Base-by-base conservation (phyloP, 2,888 invertebrate species). In the Gerosis bhagava region DNA sequence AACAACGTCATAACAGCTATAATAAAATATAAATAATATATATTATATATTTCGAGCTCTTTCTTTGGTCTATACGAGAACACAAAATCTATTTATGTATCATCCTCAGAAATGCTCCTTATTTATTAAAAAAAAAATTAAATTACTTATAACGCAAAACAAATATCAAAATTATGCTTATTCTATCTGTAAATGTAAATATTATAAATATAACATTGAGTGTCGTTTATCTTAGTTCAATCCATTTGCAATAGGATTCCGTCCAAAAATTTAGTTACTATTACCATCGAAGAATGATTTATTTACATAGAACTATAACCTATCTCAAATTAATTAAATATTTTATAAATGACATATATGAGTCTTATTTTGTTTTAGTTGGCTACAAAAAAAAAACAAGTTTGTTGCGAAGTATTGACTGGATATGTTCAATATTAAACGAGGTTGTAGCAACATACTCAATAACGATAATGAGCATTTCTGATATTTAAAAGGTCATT, bases 211-310 rank as follows among this genome's bases (percentile, higher is more conserved):
- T 49, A 24, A 34, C 37, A 45, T 36, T 41, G 32, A 39, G 21
- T 35, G 22, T 34, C 39, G 46, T 25, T 39, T 39, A 45, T 19
- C 24, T 45, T 45, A 25, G 49, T 49, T 40, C 46, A 56, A 49
- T 53, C 44, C 49, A 56, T 47, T 26, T 49, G 45, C 50, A 71
- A 74, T 73, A 67, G 60, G 63, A 77, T 67, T 81, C 83, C 82
- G 82, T 82, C 82, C 82, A 78, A 64, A 65, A 67, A 41, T 77
- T 73, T 67, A 64, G 65, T 79, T 76, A 77, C 63, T 70, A 62
- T 58, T 39, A 51, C 45, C n/a, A 45, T 57, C 51, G 49, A 56
- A 58, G 52, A 55, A 55, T 52, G 51, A 51, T 37, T 54, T 52
- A 55, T 53, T 48, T 48, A 46, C 50, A 41, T 49, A 37, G 17